Conservation (phyloP, 2,888 invertebrate genomes). For the Dryadula phaetusa region DNA sequence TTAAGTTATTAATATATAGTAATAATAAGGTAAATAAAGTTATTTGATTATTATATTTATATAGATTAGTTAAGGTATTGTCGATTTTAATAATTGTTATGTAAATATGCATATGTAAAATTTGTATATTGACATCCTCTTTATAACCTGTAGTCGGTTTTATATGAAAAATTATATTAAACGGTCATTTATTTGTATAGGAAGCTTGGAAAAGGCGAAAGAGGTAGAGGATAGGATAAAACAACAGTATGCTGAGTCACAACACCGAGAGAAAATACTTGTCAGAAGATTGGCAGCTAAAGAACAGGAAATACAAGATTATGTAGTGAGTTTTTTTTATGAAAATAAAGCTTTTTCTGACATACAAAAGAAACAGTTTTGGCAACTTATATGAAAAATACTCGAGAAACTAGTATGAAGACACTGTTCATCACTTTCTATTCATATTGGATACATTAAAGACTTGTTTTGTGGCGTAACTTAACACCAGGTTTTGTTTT, state of each 20-base stretch:
- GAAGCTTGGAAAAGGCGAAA: slow-evolving; percentile 88
- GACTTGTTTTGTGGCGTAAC: too few species aligned
- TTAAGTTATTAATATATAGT: background rate
- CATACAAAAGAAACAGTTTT: too few species aligned
- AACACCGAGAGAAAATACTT: slow-evolving; percentile 95
- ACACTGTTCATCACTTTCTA: too few species aligned
- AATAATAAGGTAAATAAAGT: slow-evolving; percentile 21
- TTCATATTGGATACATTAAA: too few species aligned
- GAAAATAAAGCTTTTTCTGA: too few species aligned
- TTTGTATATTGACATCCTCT: background rate
- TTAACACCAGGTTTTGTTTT: too few species aligned
- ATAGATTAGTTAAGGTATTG: slow-evolving; percentile 79
- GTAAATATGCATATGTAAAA: slow-evolving; percentile 33
- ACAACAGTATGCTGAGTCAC: slow-evolving; percentile 93
- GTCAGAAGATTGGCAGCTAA: slow-evolving; percentile 96
- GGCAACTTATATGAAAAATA: too few species aligned
- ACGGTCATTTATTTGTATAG: slow-evolving; percentile 68
- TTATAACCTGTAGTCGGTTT: slow-evolving; percentile 3
- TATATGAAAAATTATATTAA: background rate
- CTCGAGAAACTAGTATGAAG: too few species aligned
- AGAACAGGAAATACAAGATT: slow-evolving; percentile 98
- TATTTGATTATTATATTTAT: slow-evolving; percentile 21
- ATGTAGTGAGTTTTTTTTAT: slow-evolving; percentile 89
- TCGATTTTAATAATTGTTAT: slow-evolving; percentile 66
- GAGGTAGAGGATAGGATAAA: slow-evolving; percentile 92